Base-by-base conservation (phyloP, 2,797 vertebrate genomes). In the Enteromius afrohamiltoni region DNA sequence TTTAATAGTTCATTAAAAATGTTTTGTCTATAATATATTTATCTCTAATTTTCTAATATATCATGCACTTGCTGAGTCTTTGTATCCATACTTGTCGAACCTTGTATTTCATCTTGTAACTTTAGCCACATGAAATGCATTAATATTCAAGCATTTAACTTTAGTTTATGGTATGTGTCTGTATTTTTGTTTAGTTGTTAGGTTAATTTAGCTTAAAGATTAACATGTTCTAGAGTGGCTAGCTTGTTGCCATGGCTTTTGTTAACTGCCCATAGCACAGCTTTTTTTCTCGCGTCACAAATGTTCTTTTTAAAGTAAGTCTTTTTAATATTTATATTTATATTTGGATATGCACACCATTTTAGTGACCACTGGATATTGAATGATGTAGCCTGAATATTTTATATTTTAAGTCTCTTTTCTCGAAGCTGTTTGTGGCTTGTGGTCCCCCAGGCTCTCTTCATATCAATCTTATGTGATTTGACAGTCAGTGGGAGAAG, bases 381-480 rank as follows among this genome's bases (percentile, higher is more conserved):
- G 21, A 6, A 31, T 42, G 6, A 23, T 42, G 9, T 21, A 23
- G 21, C 11, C 11, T 34, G 6, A 11, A 31, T 64, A 55, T 82
- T 76, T 9, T 14, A 47, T 77, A 16, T 10, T 42, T 42, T 3
- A 47, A 62, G 42, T 13, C 1, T 0, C 71, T 53, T 53, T 40
- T 76, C 2, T 26, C 69, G 40, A 64, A 11, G 14, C 26, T 51
- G 29, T 83, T 80, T 77, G 47, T 80, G 82, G 16, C 37, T 85
- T 62, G 29, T 58, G 42, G 49, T 83, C 45, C 49, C 64, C 58
- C 17, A 64, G 79, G 67, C 71, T 79, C 55, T 70, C n/a, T 58
- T 60, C 34, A 65, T 34, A 68, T 47, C 53, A 60, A 62, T 87
- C 60, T 86, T 42, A 64, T 81, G 7, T 83, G 71, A 74, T 77